Percentiles rank a stretch among this genome's conserved stretches.
These are phyloP conservation scores for Tuta absoluta DNA, from an alignment of 2,888 invertebrate genomes.

Conservation along the genomic window DNA sequence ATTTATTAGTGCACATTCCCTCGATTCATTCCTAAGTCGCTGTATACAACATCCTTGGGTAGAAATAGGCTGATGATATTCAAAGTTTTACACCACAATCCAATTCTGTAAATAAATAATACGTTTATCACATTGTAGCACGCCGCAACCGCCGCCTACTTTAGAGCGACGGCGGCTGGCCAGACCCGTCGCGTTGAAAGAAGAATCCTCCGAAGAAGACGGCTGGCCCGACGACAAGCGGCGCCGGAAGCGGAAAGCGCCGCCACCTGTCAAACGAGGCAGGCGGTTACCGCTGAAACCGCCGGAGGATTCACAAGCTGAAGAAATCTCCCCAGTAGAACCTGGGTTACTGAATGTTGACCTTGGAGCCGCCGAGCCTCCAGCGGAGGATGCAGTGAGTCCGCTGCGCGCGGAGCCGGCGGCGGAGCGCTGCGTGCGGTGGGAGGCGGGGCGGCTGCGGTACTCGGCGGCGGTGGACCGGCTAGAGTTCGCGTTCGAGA, in stretches of 20 bases:
- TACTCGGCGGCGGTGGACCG: constrained; percentile 81
- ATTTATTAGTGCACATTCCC: too few species aligned
- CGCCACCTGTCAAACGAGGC: constrained; percentile 48
- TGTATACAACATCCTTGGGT: too few species aligned
- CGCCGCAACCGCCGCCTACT: constrained; percentile 53
- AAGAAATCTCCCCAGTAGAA: constrained; percentile 23
- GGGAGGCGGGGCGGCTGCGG: constrained; percentile 72
- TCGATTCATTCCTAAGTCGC: too few species aligned
- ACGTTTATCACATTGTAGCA: constrained; percentile 37
- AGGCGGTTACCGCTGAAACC: constrained; percentile 42
- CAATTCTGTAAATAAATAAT: too few species aligned
- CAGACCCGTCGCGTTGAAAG: constrained; percentile 68
- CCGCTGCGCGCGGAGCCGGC: constrained; percentile 60
- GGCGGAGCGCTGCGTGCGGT: constrained; percentile 66
- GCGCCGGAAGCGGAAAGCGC: constrained; percentile 54
- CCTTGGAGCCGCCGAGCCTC: constrained; percentile 18
- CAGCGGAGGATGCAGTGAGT: constrained; percentile 34
- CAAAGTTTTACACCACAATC: too few species aligned
- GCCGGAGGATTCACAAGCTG: constrained; percentile 38
- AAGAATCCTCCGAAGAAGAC: constrained; percentile 75
- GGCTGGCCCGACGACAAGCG: constrained; percentile 66
- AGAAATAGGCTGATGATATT: too few species aligned
- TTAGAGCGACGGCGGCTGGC: constrained; percentile 64
- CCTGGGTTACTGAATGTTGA: constrained; percentile 30
- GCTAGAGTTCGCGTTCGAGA: constrained; percentile 88